Evolutionary conservation across 2,113 vertebrate species (phyloP).

Genomic region (Sterrhoptilus dennistouni): DNA sequence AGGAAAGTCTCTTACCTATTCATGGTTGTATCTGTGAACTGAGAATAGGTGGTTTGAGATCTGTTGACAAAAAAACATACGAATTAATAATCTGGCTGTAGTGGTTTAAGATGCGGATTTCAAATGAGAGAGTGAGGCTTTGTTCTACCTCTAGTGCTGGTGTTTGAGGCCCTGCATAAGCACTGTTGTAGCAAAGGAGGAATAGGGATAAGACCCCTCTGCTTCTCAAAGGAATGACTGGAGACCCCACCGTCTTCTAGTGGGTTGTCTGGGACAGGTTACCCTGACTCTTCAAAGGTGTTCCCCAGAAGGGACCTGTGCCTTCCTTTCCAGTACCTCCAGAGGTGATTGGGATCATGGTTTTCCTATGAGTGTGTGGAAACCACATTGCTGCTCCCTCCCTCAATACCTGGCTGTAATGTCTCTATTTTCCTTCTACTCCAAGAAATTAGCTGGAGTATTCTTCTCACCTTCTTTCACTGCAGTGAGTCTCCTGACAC

Average conservation of each 20-base stretch:
- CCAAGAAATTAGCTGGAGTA: not conserved
- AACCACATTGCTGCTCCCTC: not conserved
- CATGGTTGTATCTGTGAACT: not conserved
- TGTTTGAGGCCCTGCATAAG: not conserved
- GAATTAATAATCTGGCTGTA: not conserved
- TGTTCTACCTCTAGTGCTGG: not conserved
- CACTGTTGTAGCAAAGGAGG: not conserved
- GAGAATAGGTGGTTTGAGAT: not conserved
- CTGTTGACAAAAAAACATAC: not conserved
- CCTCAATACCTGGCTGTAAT: not conserved
- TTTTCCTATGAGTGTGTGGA: not conserved
- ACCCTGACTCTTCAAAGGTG: not conserved
- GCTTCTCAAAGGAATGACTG: not conserved
- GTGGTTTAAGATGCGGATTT: not conserved
- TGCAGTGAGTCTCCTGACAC: not conserved
- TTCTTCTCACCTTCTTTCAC: not conserved
- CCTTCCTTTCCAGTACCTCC: not conserved
- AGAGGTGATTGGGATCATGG: not conserved
- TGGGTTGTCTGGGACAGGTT: not conserved
- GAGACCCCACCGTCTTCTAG: not conserved
- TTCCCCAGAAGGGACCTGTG: not conserved
- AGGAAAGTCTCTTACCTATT: not conserved
- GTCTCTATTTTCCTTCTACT: not conserved
- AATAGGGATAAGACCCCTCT: not conserved
- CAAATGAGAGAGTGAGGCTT: not conserved